Evolutionary conservation across 1,140 invertebrate genomes (phyloP).

Genomic region (Nautilus pompilius): DNA sequence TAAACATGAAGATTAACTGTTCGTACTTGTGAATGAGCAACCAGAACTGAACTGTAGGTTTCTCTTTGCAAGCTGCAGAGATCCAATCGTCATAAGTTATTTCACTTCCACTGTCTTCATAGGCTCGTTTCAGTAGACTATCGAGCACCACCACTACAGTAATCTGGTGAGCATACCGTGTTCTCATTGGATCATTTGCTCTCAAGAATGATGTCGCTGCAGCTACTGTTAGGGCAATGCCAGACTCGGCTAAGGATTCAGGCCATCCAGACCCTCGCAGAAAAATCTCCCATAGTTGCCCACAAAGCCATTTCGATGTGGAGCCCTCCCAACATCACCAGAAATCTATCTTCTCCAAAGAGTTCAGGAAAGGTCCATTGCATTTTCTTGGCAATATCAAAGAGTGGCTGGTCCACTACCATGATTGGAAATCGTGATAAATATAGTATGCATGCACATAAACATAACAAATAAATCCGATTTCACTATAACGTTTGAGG

Average conservation of each 20-base stretch:
- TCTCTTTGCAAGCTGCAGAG: not conserved
- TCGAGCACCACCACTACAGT: slow-evolving; percentile 6
- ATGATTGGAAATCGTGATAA: too few relatives aligned
- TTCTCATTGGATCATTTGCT: not conserved
- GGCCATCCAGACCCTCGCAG: too few relatives aligned
- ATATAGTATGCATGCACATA: too few relatives aligned
- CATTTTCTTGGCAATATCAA: slow-evolving; percentile 21
- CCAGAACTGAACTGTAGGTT: not conserved
- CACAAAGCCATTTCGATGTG: slow-evolving; percentile 23
- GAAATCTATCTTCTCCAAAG: slow-evolving; percentile 20
- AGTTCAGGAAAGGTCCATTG: slow-evolving; percentile 23
- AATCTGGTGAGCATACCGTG: not conserved
- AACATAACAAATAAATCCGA: too few relatives aligned
- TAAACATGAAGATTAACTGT: slow-evolving; percentile 1
- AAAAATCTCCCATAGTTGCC: too few relatives aligned
- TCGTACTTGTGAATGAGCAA: not conserved
- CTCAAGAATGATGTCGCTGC: not conserved
- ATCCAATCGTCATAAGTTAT: not conserved
- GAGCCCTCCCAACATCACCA: slow-evolving; percentile 16
- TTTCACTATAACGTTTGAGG: too few relatives aligned
- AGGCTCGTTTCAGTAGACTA: not conserved
- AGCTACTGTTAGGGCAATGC: not conserved
- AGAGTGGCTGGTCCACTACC: slow-evolving; percentile 26
- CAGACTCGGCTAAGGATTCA: not conserved
- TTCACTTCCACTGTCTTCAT: not conserved